Evolutionary conservation across 1,140 invertebrate species (phyloP).

Genomic region (Heliconius hermathena): DNA sequence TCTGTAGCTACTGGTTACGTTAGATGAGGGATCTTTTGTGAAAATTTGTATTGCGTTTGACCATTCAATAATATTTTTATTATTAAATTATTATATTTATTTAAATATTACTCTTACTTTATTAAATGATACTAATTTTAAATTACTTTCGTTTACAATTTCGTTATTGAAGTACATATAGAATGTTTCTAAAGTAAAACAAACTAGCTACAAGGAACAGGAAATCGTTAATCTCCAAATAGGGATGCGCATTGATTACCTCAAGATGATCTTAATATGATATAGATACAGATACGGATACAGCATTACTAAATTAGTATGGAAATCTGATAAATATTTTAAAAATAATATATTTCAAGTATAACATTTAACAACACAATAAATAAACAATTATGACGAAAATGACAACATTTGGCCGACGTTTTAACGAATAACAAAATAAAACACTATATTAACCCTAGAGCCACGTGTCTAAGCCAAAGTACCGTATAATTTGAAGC

Average conservation of each 20-base stretch:
- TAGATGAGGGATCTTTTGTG: constrained; percentile 5
- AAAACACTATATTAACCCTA: not conserved
- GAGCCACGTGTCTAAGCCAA: not conserved
- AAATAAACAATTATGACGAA: not conserved
- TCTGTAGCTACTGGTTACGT: not conserved
- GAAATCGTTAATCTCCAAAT: too few species aligned
- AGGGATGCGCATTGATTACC: too few species aligned
- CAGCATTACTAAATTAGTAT: too few species aligned
- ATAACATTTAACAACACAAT: not conserved
- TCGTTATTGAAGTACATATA: too few species aligned
- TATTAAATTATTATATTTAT: constrained; percentile 2
- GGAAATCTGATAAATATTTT: not conserved
- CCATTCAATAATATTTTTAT: not conserved
- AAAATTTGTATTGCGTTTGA: not conserved
- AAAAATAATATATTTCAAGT: not conserved
- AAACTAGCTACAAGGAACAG: too few species aligned
- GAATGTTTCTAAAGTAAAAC: too few species aligned
- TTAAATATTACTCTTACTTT: too few species aligned
- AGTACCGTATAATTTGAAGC: not conserved
- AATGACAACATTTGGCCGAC: not conserved
- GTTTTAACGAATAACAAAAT: not conserved
- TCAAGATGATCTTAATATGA: too few species aligned
- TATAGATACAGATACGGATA: too few species aligned
- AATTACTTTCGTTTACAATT: too few species aligned
- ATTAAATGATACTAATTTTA: too few species aligned